Conservation (phyloP, 37 sponge, comb jelly and placozoan species). For the Lycopodina hypogea region DNA sequence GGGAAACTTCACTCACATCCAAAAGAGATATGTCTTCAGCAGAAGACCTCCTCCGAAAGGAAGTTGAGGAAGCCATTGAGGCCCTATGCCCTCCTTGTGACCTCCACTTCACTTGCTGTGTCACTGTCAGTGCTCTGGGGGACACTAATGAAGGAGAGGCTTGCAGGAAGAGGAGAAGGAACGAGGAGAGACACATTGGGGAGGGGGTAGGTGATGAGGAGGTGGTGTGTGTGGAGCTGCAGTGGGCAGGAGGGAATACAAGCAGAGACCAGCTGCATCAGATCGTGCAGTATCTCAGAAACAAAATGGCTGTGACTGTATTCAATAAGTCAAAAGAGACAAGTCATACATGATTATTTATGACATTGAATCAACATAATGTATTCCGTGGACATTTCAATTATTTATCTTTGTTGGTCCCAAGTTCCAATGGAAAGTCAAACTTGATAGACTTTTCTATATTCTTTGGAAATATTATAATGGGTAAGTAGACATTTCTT, state of each 20-base stretch:
- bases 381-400: too few species aligned
- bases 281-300: constrained; percentile 57
- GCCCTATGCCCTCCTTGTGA: constrained; percentile 44
- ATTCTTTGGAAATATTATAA: too few species aligned
- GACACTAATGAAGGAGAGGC: not conserved
- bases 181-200: not conserved
- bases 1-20: not conserved
- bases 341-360: too few species aligned
- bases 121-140: not conserved
- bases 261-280: constrained; percentile 54
- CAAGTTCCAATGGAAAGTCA: too few species aligned
- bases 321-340: too few species aligned
- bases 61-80: constrained; percentile 15
- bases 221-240: constrained; percentile 5
- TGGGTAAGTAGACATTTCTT: too few species aligned
- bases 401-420: too few species aligned
- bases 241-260: constrained; percentile 43
- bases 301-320: constrained; percentile 12
- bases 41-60: constrained; percentile 5
- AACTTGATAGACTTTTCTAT: too few species aligned
- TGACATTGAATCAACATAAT: too few species aligned
- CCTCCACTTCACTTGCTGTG: constrained; percentile 31
- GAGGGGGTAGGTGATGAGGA: not conserved
- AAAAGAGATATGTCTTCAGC: not conserved
- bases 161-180: not conserved